A percentile compares a stretch with the other conserved stretches of the same genome.
phyloP scores from a whole-genome alignment of 2,888 invertebrate species.

The Caradrina clavipalpis region DNA sequence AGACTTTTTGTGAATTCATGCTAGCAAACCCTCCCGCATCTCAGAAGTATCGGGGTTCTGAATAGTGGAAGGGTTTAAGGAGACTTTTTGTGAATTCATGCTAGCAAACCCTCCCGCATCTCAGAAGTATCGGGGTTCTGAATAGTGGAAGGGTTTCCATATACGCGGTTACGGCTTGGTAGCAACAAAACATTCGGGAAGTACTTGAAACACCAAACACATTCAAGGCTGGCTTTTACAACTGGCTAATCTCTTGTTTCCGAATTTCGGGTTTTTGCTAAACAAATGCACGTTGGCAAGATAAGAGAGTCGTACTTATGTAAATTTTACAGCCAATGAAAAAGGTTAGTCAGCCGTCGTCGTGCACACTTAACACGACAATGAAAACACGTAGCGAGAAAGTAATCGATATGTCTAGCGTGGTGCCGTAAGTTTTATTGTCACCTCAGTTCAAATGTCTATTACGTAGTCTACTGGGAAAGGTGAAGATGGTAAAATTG shows the following conservation, averaged over 20 bases:
- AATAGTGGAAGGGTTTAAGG: too few relatives aligned
- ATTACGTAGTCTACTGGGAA: slow-evolving; percentile 46
- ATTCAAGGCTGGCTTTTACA: slow-evolving; percentile 12
- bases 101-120: too few relatives aligned
- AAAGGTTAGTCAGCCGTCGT: slow-evolving; percentile 43
- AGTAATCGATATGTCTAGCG: slow-evolving; percentile 74
- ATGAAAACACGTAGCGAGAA: slow-evolving; percentile 60
- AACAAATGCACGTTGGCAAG: slow-evolving; percentile 28
- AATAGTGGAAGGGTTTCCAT: too few relatives aligned
- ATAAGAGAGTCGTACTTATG: slow-evolving; percentile 41
- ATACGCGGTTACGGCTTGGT: too few relatives aligned
- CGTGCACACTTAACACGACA: slow-evolving; percentile 53
- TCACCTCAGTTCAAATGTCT: slow-evolving; percentile 52
- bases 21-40: too few relatives aligned
- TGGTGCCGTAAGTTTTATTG: slow-evolving; percentile 60
- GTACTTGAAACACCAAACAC: background rate
- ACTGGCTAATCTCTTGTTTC: slow-evolving; percentile 20
- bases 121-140: too few relatives aligned
- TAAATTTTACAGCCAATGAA: slow-evolving; percentile 43
- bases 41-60: too few relatives aligned
- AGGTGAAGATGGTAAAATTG: slow-evolving; percentile 33
- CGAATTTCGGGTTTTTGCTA: slow-evolving; percentile 18
- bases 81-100: too few relatives aligned
- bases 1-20: too few relatives aligned
- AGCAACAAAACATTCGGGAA: slow-evolving; percentile 8